phyloP scores from a whole-genome alignment of 2,888 invertebrate genomes.

The Pseudococcus longispinus region DNA sequence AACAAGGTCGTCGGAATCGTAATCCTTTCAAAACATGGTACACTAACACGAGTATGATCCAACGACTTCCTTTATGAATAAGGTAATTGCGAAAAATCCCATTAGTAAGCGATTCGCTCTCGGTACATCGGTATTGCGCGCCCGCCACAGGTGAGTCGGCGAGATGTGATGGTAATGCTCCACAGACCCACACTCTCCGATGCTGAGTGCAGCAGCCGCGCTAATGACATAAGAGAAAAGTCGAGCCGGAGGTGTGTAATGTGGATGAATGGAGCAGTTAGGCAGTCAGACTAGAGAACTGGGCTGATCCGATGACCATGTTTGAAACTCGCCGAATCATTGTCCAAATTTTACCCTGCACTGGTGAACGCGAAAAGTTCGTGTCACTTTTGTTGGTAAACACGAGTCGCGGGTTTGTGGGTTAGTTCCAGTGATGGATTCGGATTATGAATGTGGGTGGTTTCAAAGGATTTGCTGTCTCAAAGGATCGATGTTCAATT shows the following conservation, averaged over 20 bases:
- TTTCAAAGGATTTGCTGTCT: too few species aligned
- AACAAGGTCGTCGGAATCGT: slow-evolving; percentile 9
- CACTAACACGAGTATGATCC: background rate
- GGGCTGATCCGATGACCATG: background rate
- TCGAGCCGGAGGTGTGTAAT: background rate
- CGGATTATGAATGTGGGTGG: too few species aligned
- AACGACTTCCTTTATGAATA: slow-evolving; percentile 23
- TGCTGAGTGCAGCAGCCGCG: background rate
- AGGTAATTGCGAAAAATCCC: slow-evolving; percentile 20
- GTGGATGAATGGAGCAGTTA: background rate
- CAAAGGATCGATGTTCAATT: too few species aligned
- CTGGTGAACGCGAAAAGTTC: background rate
- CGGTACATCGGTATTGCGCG: background rate
- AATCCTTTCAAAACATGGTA: slow-evolving; percentile 5
- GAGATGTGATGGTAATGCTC: background rate
- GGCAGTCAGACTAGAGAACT: background rate
- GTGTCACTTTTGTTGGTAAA: background rate
- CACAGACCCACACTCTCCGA: background rate
- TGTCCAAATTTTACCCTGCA: background rate
- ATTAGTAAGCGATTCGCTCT: slow-evolving; percentile 5
- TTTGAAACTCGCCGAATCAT: background rate
- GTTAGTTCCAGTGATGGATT: too few species aligned
- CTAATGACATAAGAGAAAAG: background rate
- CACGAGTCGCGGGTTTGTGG: background rate
- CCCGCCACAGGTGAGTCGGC: background rate